Base-by-base conservation (phyloP, 2,113 vertebrate genomes). In the Calypte anna region DNA sequence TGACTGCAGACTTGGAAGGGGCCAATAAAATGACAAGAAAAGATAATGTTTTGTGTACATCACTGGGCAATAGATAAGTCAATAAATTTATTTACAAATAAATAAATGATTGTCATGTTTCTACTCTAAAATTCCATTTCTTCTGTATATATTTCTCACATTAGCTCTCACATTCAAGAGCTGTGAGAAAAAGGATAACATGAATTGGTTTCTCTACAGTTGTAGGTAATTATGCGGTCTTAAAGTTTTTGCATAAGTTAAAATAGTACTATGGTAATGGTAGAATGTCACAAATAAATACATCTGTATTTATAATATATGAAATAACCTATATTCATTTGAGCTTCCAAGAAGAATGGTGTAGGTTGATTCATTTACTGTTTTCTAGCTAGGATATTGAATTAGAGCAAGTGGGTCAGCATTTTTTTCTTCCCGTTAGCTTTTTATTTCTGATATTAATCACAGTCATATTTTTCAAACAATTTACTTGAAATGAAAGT, bases 401-500 rank as follows among this genome's bases (percentile, higher is more conserved):
- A 96, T 97, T 94, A 94, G 94, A 97, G 96, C 74, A 86, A 90
- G 96, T 90, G 97, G 97, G 97, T 99, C 98, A 99, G 98, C 98
- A 88, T 74, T 98, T 98, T 98, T 96, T 96, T 91, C 90, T 98
- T 94, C 94, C 95, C 33, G 21, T 96, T 97, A 92, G 92, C 95
- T 97, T 94, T 98, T 98, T 96, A 96, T 98, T 98, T 98, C 98
- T 98, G 97, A 98, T 98, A 98, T 98, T 99, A 98, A 98, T 98
- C 98, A 98, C 91, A 95, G 97, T 97, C 97, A 93, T 98, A 97
- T 98, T 96, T 86, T 98, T 98, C 98, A 97, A 98, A 98, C 98
- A 98, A 98, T 98, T 98, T 98, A 98, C 98, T 98, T 98, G 98
- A 97, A 98, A 98, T 97, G 97, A 96, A 96, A 86, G 91, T 96